Conservation (phyloP, 2,113 vertebrate genomes). For the Rissa tridactyla region DNA sequence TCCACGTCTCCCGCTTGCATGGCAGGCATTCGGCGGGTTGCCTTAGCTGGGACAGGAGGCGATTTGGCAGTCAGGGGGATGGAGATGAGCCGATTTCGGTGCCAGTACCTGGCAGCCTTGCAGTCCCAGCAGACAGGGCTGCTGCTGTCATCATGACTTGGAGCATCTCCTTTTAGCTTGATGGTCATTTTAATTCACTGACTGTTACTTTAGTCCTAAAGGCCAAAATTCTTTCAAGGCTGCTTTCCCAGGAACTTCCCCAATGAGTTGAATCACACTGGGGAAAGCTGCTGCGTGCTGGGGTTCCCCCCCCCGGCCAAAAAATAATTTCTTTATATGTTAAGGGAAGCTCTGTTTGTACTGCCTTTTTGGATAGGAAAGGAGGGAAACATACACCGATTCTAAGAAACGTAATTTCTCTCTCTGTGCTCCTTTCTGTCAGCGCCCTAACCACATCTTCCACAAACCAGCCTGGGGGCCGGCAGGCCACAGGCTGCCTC, state of each 20-base stretch:
- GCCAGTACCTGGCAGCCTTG: background rate
- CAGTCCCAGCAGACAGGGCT: background rate
- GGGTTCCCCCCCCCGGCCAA: background rate
- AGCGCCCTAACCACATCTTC: rapidly evolving
- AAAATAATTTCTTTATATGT: background rate
- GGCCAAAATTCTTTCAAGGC: background rate
- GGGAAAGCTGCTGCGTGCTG: background rate
- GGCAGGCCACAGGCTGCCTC: background rate
- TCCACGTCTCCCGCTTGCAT: background rate
- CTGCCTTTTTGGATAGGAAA: background rate
- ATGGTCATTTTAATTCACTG: background rate
- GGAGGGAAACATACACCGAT: background rate
- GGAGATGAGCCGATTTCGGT: background rate
- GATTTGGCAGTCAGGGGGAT: background rate
- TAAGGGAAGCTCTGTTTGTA: background rate
- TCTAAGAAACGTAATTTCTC: background rate
- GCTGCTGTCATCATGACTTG: background rate
- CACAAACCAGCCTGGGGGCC: background rate
- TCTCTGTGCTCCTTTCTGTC: background rate
- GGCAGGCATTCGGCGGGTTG: rapidly evolving
- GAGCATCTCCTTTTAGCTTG: background rate
- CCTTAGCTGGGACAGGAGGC: rapidly evolving
- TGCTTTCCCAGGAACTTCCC: background rate
- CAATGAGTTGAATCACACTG: background rate
- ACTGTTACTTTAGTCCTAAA: background rate